phyloP scores from a whole-genome alignment of 1,140 invertebrate species.

The Diploscapter pachys region DNA sequence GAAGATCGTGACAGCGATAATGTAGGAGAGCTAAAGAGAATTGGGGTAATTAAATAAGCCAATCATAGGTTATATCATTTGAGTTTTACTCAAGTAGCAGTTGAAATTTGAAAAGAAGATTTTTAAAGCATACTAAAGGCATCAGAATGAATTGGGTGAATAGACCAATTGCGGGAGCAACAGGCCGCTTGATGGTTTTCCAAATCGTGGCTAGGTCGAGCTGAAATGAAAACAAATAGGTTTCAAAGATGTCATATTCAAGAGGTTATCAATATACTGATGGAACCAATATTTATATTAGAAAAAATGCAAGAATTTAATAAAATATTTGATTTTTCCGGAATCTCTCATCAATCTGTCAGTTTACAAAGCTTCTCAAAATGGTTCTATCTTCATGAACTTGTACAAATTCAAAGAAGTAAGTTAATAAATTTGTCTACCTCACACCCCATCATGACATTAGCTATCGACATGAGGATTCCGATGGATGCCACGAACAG shows the following conservation, averaged over 20 bases:
- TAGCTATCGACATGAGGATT: slow-evolving; percentile 76
- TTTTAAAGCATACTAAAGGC: slow-evolving; percentile 71
- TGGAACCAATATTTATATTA: not conserved
- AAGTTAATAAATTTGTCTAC: slow-evolving; percentile 60
- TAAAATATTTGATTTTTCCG: too few species aligned
- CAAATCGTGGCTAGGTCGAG: not conserved
- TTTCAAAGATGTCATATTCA: not conserved
- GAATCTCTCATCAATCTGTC: slow-evolving; percentile 38
- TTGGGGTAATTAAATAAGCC: not conserved
- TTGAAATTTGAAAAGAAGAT: not conserved
- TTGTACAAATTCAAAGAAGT: slow-evolving; percentile 10
- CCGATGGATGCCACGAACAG: slow-evolving; percentile 76
- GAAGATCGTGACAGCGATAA: slow-evolving; percentile 70
- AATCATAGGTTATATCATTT: slow-evolving; percentile 6
- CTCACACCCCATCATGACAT: slow-evolving; percentile 89
- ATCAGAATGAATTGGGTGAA: slow-evolving; percentile 80
- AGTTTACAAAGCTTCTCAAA: not conserved
- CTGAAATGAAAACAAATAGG: not conserved
- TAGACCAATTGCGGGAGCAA: slow-evolving; percentile 80
- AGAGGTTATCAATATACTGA: not conserved
- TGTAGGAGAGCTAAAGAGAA: slow-evolving; percentile 72
- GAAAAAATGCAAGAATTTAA: too few species aligned
- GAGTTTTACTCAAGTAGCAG: not conserved
- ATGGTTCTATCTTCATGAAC: not conserved
- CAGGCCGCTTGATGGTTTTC: slow-evolving; percentile 67